These are phyloP conservation scores for Paradisaea rubra DNA, from an alignment of 2,113 vertebrate species.

Conservation along the genomic window DNA sequence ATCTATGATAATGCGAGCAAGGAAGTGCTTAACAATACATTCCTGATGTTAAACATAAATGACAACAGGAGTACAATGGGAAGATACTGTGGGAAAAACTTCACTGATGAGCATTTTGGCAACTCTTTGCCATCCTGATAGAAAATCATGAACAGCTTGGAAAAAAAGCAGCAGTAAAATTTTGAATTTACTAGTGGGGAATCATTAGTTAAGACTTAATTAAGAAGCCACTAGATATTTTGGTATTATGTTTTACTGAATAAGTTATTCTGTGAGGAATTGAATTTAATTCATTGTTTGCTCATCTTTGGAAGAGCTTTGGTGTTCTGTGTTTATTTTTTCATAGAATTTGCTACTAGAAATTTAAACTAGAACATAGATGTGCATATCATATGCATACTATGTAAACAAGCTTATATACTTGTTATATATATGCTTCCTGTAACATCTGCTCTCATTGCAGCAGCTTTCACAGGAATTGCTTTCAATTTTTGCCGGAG, in stretches of 20 bases:
- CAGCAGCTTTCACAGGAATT: neutral
- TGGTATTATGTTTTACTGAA: neutral
- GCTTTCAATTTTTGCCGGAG: neutral
- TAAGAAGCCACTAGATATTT: neutral
- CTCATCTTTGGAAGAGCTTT: neutral
- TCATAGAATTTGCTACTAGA: neutral
- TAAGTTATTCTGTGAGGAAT: neutral
- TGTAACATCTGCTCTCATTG: neutral
- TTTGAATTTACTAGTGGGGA: neutral
- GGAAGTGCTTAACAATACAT: neutral
- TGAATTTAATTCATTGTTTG: neutral
- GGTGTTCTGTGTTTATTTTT: neutral
- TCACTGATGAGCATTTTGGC: neutral
- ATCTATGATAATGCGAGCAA: neutral
- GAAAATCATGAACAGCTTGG: neutral
- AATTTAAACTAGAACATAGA: neutral
- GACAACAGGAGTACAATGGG: neutral
- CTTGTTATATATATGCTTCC: neutral
- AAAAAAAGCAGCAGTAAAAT: neutral
- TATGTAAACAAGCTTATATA: neutral
- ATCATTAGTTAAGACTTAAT: neutral
- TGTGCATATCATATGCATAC: neutral
- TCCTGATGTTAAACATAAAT: conserved; percentile 17
- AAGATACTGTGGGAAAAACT: neutral
- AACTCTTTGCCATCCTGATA: neutral